Base-by-base conservation (phyloP, 2,888 invertebrate genomes). In the Pecten maximus region DNA sequence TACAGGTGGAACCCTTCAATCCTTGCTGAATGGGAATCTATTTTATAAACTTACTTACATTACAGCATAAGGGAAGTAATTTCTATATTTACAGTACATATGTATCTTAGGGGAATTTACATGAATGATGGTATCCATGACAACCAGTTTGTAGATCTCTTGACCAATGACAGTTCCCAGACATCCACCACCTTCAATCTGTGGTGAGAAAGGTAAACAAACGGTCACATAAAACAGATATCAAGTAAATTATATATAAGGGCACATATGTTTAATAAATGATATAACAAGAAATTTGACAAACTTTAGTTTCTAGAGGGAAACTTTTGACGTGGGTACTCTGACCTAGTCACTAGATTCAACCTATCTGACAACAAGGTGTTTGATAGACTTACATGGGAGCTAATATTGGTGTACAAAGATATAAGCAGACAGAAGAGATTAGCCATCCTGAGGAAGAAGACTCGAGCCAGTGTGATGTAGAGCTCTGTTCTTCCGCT, bases 81-180 rank as follows among this genome's bases (percentile, higher is more conserved):
- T 15, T 12, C 10, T 10, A 48, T 48, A 48, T n/a, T n/a, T n/a
- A n/a, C n/a, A n/a, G n/a, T 48, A 8, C 48, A 48, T 48, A 48
- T 12, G 1, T 48, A 16, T 48, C 19, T 54, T 54, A 19, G n/a
- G 23, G 8, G 12, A 50, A 92, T 93, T 92, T 93, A 95, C 95
- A 93, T 94, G 93, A n/a, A 95, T 90, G 6, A 95, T 35, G 8
- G 95, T 95, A 91, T 95, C 94, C 93, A 95, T 91, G n/a, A 95
- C 93, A 40, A 95, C 94, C 23, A 95, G 91, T 88, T 95, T 95
- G 90, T 95, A 95, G 88, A 95, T 90, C 90, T 95, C 95, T 90
- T 95, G 95, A 8, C 95, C 95, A 87, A 95, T 93, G 23, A 95
- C 92, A 35, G 94, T 95, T 19, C 95, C 95, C 39, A 93, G 93